A percentile compares a stretch with the other conserved stretches of the same genome.
phyloP scores from a whole-genome alignment of 2,797 vertebrate genomes.

The Phoeniculus purpureus region DNA sequence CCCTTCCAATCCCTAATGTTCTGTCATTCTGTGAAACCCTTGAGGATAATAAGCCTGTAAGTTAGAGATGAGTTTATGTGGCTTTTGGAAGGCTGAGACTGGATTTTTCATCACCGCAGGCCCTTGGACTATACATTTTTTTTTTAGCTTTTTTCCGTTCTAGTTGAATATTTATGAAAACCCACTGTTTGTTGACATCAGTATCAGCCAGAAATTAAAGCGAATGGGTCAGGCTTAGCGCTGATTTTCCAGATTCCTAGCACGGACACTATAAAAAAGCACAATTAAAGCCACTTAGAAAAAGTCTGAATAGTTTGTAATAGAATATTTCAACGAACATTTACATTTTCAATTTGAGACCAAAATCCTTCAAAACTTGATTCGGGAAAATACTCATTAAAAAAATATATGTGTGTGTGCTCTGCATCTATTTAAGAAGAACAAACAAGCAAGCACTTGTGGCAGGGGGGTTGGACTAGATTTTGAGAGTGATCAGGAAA shows the following conservation, averaged over 20 bases:
- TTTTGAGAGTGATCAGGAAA: too few species aligned
- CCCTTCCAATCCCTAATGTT: too few species aligned
- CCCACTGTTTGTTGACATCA: neutral
- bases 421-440: neutral
- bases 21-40: too few species aligned
- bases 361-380: neutral
- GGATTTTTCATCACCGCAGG: neutral
- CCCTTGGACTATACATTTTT: neutral
- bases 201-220: neutral
- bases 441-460: accelerated
- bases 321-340: neutral
- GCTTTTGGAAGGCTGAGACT: neutral
- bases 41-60: too few species aligned
- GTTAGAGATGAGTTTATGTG: neutral
- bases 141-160: neutral
- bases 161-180: neutral
- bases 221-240: neutral
- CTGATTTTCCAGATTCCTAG: neutral
- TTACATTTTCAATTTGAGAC: neutral
- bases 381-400: neutral
- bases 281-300: neutral
- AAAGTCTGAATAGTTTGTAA: neutral
- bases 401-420: neutral
- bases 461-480: too few species aligned
- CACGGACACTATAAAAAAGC: accelerated